Conservation (phyloP, 1,140 invertebrate genomes). For the Brachionus sp. region DNA sequence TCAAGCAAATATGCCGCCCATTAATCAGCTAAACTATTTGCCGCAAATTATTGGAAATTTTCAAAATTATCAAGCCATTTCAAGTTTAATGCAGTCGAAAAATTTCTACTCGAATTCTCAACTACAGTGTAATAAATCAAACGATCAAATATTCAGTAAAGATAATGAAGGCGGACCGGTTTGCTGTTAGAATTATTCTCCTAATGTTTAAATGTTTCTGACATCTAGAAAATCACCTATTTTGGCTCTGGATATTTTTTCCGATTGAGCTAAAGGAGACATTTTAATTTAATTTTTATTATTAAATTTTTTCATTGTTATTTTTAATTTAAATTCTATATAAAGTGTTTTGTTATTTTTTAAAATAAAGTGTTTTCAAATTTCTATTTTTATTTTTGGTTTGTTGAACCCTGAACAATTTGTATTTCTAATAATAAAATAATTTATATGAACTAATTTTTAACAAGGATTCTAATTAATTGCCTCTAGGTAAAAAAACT, state of each 20-base stretch:
- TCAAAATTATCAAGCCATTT: not conserved
- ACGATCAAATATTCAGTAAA: not conserved
- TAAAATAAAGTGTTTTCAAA: not conserved
- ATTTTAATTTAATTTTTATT: not conserved
- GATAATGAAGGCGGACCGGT: not conserved
- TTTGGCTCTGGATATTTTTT: not conserved
- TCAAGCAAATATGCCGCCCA: not conserved
- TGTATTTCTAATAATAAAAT: not conserved
- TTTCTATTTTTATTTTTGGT: not conserved
- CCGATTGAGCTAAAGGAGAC: not conserved
- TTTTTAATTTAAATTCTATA: slow-evolving; percentile 2
- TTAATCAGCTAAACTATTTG: not conserved
- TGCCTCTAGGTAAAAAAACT: not conserved
- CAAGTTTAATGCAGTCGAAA: not conserved
- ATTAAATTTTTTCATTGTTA: not conserved
- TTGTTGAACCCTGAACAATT: not conserved
- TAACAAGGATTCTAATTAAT: not conserved
- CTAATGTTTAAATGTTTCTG: not conserved
- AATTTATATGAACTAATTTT: not conserved
- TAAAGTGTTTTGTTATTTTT: not conserved
- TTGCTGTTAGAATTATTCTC: not conserved
- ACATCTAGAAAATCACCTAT: not conserved
- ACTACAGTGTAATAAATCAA: not conserved
- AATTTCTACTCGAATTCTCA: not conserved
- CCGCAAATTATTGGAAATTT: not conserved